phyloP scores from a whole-genome alignment of 2,797 vertebrate genomes.

The Crocodylus rhombifer region DNA sequence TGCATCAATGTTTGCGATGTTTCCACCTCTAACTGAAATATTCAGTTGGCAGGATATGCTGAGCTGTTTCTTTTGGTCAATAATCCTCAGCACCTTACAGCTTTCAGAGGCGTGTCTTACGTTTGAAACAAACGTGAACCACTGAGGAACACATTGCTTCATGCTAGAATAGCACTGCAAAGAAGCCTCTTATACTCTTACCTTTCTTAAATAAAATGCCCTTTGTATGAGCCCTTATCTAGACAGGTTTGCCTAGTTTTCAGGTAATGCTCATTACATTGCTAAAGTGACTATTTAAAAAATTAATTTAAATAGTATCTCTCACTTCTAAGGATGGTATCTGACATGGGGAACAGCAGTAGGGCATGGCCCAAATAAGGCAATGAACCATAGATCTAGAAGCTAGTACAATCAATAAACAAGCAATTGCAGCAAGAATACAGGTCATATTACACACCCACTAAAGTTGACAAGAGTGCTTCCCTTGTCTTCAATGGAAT shows the following conservation, averaged over 20 bases:
- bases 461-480: not conserved
- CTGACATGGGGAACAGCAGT: slow-evolving; percentile 40
- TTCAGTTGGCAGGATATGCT: not conserved
- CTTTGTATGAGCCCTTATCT: slow-evolving; percentile 61
- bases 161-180: not conserved
- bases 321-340: slow-evolving; percentile 35
- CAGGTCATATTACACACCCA: not conserved
- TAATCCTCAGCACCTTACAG: not conserved
- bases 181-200: slow-evolving; percentile 15
- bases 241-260: slow-evolving; percentile 45
- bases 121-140: not conserved
- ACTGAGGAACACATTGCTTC: not conserved
- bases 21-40: not conserved
- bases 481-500: slow-evolving; percentile 6
- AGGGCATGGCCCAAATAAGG: slow-evolving; percentile 33
- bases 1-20: not conserved
- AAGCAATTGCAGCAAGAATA: not conserved
- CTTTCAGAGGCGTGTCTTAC: not conserved
- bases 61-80: not conserved
- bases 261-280: slow-evolving; percentile 49
- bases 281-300: slow-evolving; percentile 17
- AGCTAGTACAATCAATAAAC: slow-evolving; percentile 17
- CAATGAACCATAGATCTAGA: slow-evolving; percentile 6
- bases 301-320: slow-evolving; percentile 53
- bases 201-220: not conserved